Evolutionary conservation across 1,140 invertebrate species (phyloP).

Genomic region (Aphis gossypii): DNA sequence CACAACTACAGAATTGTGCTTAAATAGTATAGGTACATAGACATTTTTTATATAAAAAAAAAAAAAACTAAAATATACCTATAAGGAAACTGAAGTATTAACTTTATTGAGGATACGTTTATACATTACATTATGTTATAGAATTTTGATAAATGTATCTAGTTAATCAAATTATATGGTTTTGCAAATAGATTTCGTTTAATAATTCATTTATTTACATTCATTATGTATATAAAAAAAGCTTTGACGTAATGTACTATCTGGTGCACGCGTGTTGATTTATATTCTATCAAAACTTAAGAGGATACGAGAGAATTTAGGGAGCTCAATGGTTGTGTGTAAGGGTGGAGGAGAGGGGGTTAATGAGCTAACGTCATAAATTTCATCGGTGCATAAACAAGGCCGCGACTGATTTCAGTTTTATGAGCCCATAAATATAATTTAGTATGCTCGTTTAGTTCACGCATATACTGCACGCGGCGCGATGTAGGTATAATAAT

Average conservation of each 20-base stretch:
- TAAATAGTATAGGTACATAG: background rate
- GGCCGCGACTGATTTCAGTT: constrained; percentile 53
- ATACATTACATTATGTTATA: background rate
- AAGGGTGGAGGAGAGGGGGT: background rate
- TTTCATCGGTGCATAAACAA: constrained; percentile 52
- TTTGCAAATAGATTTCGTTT: constrained; percentile 1
- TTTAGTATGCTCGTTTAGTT: constrained; percentile 55
- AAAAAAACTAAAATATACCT: background rate
- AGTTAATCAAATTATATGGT: constrained; percentile 21
- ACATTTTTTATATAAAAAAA: background rate
- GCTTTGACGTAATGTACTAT: background rate
- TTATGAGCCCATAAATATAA: constrained; percentile 56
- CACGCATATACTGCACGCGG: constrained; percentile 27
- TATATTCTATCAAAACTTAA: constrained; percentile 41
- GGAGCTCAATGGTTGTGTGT: background rate
- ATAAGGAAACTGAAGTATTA: background rate
- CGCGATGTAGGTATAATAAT: background rate
- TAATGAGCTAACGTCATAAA: constrained; percentile 52
- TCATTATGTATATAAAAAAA: background rate
- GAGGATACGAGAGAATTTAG: constrained; percentile 46
- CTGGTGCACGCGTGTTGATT: constrained; percentile 21
- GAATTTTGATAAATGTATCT: background rate
- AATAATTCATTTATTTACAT: background rate
- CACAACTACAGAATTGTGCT: background rate
- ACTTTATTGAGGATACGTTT: background rate